Conservation (phyloP, 2,888 invertebrate genomes). For the Diaperis boleti region DNA sequence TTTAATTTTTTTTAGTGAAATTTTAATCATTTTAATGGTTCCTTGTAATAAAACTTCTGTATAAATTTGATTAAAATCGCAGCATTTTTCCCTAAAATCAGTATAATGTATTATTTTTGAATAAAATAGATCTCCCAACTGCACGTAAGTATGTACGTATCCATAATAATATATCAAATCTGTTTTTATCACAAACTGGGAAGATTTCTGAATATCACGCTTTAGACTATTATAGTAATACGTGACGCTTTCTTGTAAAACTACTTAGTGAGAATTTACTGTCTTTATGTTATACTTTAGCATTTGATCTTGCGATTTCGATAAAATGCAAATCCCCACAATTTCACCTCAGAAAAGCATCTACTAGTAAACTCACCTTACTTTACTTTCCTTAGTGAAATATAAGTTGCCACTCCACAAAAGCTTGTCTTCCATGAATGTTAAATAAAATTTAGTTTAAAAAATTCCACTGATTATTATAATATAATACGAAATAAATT, state of each 20-base stretch:
- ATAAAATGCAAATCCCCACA: neutral
- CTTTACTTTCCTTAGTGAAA: conserved; percentile 2
- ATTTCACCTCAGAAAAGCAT: neutral
- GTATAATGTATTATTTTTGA: too few relatives aligned
- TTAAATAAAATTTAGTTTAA: conserved; percentile 25
- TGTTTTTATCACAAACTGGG: neutral
- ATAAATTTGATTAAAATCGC: too few relatives aligned
- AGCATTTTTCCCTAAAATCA: too few relatives aligned
- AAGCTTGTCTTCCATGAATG: conserved; percentile 16
- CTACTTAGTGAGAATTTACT: neutral
- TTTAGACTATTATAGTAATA: neutral
- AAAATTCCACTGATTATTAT: too few relatives aligned
- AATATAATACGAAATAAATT: too few relatives aligned
- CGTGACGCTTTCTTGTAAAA: neutral
- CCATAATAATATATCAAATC: neutral
- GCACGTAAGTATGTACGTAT: too few relatives aligned
- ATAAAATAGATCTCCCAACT: too few relatives aligned
- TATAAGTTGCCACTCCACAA: conserved; percentile 4
- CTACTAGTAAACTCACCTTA: neutral
- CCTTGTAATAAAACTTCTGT: too few relatives aligned
- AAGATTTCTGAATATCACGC: neutral
- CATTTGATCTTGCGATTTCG: neutral
- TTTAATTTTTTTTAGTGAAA: too few relatives aligned
- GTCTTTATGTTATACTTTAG: neutral
- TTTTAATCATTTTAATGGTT: too few relatives aligned